Evolutionary conservation across 2,888 invertebrate species (phyloP).

Genomic region (Macroteleia sp.): DNA sequence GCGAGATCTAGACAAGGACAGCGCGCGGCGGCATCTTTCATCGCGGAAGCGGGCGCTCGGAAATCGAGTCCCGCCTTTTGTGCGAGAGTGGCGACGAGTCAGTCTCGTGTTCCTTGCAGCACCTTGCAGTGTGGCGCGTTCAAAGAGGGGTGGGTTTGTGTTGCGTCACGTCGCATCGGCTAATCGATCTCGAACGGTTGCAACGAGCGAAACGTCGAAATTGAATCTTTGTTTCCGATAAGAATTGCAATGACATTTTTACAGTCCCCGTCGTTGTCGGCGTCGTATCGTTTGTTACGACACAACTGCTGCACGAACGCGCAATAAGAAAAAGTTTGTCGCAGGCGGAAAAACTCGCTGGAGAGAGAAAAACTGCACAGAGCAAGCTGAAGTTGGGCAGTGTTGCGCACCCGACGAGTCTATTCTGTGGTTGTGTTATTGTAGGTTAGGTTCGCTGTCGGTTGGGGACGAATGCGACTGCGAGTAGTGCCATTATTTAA

Average conservation of each 20-base stretch:
- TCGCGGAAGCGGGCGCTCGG: slow-evolving; percentile 25
- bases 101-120: slow-evolving; percentile 40
- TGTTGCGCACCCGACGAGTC: slow-evolving; percentile 34
- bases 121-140: slow-evolving; percentile 23
- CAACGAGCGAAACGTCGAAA: too few species aligned
- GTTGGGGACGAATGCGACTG: background rate
- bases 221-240: too few species aligned
- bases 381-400: slow-evolving; percentile 21
- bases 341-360: too few species aligned
- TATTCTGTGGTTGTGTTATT: slow-evolving; percentile 18
- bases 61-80: slow-evolving; percentile 13
- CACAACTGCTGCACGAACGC: background rate
- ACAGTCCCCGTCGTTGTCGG: too few species aligned
- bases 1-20: slow-evolving; percentile 16
- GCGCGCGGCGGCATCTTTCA: slow-evolving; percentile 25
- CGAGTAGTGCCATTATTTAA: background rate
- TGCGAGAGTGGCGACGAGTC: background rate
- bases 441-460: slow-evolving; percentile 40
- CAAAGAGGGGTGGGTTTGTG: slow-evolving; percentile 6
- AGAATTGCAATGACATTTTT: too few species aligned
- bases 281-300: too few species aligned
- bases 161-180: background rate
- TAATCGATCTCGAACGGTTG: too few species aligned
- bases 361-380: background rate
- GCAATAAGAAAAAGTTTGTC: slow-evolving; percentile 2